A percentile compares a stretch with the other conserved stretches of the same genome.
phyloP scores from a whole-genome alignment of 2,113 vertebrate genomes.

The Athene cunicularia region DNA sequence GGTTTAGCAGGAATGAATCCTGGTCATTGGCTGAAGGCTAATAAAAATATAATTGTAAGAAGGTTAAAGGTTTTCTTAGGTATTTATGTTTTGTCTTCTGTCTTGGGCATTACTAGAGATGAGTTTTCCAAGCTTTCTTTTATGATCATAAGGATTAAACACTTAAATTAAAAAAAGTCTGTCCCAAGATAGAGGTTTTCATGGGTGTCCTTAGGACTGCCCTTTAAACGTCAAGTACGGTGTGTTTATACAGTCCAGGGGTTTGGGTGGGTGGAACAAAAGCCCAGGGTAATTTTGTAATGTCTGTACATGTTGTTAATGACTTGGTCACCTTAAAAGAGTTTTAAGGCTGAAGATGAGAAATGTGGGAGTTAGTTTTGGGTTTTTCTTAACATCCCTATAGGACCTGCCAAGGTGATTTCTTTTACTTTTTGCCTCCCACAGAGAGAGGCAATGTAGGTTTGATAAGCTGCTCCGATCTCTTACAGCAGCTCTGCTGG shows the following conservation, averaged over 20 bases:
- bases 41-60: accelerated
- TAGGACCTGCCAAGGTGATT: not conserved
- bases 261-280: not conserved
- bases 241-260: not conserved
- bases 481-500: not conserved
- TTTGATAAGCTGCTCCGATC: not conserved
- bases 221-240: not conserved
- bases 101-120: not conserved
- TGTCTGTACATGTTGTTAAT: not conserved
- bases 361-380: not conserved
- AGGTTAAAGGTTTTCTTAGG: not conserved
- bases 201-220: not conserved
- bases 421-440: not conserved
- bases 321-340: not conserved
- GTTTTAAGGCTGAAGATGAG: not conserved
- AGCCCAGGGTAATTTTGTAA: not conserved
- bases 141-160: not conserved
- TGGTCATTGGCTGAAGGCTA: not conserved
- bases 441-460: not conserved
- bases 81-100: not conserved
- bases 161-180: not conserved
- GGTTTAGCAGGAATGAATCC: not conserved
- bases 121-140: not conserved
- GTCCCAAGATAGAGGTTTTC: not conserved
- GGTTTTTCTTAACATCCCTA: not conserved